Conservation (phyloP, 2,113 vertebrate species). For the Anser cygnoides region DNA sequence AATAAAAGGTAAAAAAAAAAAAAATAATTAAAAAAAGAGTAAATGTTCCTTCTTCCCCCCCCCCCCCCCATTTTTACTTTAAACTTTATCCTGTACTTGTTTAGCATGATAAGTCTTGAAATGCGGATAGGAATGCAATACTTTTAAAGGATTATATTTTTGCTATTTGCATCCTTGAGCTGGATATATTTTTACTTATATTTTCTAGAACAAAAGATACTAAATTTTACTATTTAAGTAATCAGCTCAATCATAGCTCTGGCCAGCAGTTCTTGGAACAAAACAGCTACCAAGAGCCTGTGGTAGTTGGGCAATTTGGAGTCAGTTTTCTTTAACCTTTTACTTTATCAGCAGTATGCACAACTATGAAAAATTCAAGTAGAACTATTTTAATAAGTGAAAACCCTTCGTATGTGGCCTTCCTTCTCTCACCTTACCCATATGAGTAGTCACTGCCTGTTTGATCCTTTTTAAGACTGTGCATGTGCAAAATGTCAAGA, state of each 20-base stretch:
- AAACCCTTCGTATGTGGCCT: neutral
- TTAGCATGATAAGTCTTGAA: neutral
- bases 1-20: no score
- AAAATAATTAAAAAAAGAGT: no score
- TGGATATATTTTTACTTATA: neutral
- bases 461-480: neutral
- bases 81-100: neutral
- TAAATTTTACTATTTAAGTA: neutral
- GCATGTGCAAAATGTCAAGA: neutral
- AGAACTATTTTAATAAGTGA: neutral
- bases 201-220: neutral
- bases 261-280: neutral
- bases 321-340: neutral
- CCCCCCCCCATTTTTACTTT: neutral
- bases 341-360: neutral
- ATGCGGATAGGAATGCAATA: neutral
- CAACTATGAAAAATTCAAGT: neutral
- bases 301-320: neutral
- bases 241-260: neutral
- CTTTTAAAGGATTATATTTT: neutral
- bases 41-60: no score
- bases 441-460: neutral
- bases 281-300: neutral
- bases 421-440: neutral
- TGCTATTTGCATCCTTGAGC: neutral